A percentile compares a stretch with the other conserved stretches of the same genome.
Conservation (phyloP, 2,113 vertebrate genomes). For the Perca fluviatilis region DNA sequence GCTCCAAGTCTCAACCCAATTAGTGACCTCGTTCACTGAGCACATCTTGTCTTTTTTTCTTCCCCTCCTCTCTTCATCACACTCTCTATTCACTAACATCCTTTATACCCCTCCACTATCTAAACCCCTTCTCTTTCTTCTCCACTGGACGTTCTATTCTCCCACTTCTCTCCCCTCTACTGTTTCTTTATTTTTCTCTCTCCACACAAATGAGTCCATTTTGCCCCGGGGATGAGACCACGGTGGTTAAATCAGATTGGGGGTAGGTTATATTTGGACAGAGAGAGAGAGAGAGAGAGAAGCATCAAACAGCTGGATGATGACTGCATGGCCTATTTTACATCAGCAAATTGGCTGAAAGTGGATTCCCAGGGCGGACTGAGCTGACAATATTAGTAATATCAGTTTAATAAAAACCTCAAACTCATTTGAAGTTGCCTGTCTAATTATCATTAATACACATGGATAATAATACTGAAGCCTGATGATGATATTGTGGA, state of each 20-base stretch:
- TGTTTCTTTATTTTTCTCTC: conserved; percentile 36
- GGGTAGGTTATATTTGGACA: conserved; percentile 81
- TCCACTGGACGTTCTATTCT: conserved; percentile 42
- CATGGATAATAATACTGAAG: neutral
- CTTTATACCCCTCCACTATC: conserved; percentile 23
- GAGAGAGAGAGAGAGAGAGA: conserved; percentile 32
- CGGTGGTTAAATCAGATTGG: conserved; percentile 74
- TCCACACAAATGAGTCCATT: conserved; percentile 69
- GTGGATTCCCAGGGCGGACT: conserved; percentile 38
- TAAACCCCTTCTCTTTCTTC: conserved; percentile 43
- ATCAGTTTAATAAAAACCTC: conserved; percentile 53
- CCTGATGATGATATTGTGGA: neutral
- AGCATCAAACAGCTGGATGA: conserved; percentile 69
- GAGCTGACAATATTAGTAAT: conserved; percentile 59
- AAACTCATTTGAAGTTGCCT: conserved; percentile 34
- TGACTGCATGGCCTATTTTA: conserved; percentile 78
- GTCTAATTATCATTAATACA: conserved; percentile 32
- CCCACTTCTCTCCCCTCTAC: conserved; percentile 30
- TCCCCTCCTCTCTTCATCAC: conserved; percentile 37
- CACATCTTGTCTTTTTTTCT: conserved; percentile 37
- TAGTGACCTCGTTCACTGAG: conserved; percentile 73
- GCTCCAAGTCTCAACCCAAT: conserved; percentile 76
- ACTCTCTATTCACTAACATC: conserved; percentile 49
- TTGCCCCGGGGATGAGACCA: conserved; percentile 65
- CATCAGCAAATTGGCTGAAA: conserved; percentile 66